These are phyloP conservation scores for Chironex yamaguchii DNA, from an alignment of 30 jellyfish, hydroid and myxozoan species.

Conservation along the genomic window DNA sequence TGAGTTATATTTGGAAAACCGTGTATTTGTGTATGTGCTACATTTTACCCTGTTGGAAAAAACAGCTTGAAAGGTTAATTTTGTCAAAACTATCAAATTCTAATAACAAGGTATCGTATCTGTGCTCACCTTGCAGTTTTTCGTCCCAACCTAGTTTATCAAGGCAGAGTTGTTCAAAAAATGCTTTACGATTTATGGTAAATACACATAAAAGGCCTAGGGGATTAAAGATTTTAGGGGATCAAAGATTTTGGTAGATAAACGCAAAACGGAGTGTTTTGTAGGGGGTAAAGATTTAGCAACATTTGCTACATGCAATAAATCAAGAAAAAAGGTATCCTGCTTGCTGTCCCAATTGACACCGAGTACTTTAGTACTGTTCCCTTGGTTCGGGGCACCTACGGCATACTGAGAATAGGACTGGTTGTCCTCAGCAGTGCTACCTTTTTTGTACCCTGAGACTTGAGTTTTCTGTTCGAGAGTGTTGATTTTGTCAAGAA, in stretches of 20 bases:
- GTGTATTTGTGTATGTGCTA: conserved; percentile 23
- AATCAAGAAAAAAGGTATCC: not conserved
- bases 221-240: conserved; percentile 63
- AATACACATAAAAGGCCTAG: conserved; percentile 45
- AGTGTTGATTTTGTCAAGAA: conserved; percentile 3
- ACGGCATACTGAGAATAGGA: not conserved
- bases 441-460: not conserved
- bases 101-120: not conserved
- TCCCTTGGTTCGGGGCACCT: conserved; percentile 1
- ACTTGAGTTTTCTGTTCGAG: not conserved
- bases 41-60: conserved; percentile 18
- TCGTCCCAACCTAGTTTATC: conserved; percentile 51
- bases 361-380: not conserved
- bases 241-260: conserved; percentile 17
- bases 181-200: conserved; percentile 5
- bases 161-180: conserved; percentile 61
- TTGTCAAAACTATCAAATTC: not conserved
- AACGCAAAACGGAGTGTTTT: not conserved
- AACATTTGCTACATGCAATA: not conserved
- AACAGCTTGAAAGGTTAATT: conserved; percentile 12
- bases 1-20: too few species aligned
- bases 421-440: not conserved
- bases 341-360: conserved; percentile 10
- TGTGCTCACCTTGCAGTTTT: not conserved
- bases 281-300: conserved; percentile 25